Base-by-base conservation (phyloP, 1,140 invertebrate genomes). In the Charaxes varanes region DNA sequence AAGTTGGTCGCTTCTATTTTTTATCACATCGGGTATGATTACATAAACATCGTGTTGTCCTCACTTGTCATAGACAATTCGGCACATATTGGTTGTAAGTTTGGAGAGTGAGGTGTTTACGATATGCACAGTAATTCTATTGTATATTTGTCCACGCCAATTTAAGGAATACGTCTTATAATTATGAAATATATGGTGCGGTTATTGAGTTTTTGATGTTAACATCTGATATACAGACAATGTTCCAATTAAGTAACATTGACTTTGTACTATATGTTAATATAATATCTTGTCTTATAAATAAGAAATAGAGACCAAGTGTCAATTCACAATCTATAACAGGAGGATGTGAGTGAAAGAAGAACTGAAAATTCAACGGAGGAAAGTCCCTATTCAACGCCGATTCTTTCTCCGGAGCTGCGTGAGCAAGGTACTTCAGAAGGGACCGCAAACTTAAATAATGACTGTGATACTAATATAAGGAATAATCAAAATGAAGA, bases 391-490 rank as follows among this genome's bases (percentile, higher is more conserved):
- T 72, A 54, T 48, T 58, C 68, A 4, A 66, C 76, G 10, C 70
- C 76, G 4, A 52, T 62, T 18, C 56, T 61, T 3, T 71, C 70
- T 3, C 66, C 73, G 10, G 64, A 67, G 34, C 40, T 48, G 21
- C 47, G 35, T 6, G 53, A 52, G 24, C 49, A 53, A 21, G 41
- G 13, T 28, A 14, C 51, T 43, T 43, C 46, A 19, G 46, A 60
- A 38, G 41, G 46, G 13, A 34, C 55, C 35, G 51, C 63, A 70
- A 78, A 67, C 58, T 59, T 67, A 70, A 78, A 62, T 62, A 69
- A 65, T 41, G 68, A 77, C 76, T 82, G 78, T 80, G 76, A 82
- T 82, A 82, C 61, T 81, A 78, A 67, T 76, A 55, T 78, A 71
- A 70, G 67, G 50, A 43, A 64, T 52, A 66, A 58, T 43, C 23